These are phyloP conservation scores for Melipona beecheii DNA, from an alignment of 2,888 invertebrate genomes.

Conservation along the genomic window DNA sequence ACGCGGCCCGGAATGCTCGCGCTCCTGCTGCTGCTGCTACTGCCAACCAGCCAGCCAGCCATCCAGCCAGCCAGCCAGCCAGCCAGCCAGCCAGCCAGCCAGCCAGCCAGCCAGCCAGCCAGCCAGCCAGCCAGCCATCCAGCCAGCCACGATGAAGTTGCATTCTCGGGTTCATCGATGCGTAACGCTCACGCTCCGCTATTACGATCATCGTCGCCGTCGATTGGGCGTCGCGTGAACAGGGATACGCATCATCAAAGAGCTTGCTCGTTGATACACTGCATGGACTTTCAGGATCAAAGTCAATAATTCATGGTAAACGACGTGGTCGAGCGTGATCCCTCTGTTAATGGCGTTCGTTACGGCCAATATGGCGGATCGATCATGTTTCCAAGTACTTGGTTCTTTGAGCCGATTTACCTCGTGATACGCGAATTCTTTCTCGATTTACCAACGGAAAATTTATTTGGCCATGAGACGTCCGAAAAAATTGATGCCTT, in stretches of 20 bases:
- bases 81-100: slow-evolving; percentile 53
- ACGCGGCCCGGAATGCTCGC: slow-evolving; percentile 47
- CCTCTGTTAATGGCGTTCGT: slow-evolving; percentile 3
- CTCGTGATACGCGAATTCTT: neutral
- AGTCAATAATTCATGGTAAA: slow-evolving; percentile 3
- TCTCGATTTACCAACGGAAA: neutral
- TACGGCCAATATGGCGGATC: neutral
- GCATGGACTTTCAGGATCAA: neutral
- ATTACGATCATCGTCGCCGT: slow-evolving; percentile 64
- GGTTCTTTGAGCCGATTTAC: neutral
- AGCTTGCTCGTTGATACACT: neutral
- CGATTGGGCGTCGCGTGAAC: slow-evolving; percentile 56
- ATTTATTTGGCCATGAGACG: neutral
- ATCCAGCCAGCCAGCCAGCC: slow-evolving; percentile 42
- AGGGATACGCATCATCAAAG: neutral
- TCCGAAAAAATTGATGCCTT: neutral
- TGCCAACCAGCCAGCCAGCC: slow-evolving; percentile 58
- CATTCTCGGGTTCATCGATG: slow-evolving; percentile 69
- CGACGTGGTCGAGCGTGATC: neutral
- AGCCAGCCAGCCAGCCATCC: slow-evolving; percentile 54
- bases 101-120: slow-evolving; percentile 51
- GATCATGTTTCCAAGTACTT: neutral
- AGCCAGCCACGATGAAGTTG: slow-evolving; percentile 69
- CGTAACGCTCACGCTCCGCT: slow-evolving; percentile 61
- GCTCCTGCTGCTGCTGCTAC: no score